Base-by-base conservation (phyloP, 1,140 invertebrate species). In the Homalodisca vitripennis region DNA sequence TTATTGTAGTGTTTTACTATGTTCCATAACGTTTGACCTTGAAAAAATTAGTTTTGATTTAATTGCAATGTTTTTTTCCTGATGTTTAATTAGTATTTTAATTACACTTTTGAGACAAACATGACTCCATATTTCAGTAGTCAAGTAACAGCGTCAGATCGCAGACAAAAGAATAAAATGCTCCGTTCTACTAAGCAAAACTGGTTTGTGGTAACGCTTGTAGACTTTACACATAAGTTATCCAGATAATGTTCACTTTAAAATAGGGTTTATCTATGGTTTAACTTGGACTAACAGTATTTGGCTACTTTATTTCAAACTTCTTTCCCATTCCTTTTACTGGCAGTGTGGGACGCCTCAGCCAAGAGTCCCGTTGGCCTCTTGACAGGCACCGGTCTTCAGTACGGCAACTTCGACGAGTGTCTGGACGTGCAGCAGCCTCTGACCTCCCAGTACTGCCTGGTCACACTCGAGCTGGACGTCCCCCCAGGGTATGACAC, bases 391-490 rank as follows among this genome's bases (percentile, higher is more conserved):
- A 75, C 74, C 0, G 72, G 69, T 10, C 76, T 72, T 30, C 77
- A 79, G 30, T 68, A 79, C 34, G 80, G 80, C 3, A 78, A 80
- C 73, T 81, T 77, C 67, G 80, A 81, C 73, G 77, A 81, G 64
- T 81, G 80, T 63, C 26, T 80, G 12, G 70, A 70, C 57, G 74
- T 83, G 30, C 72, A 78, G 31, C 79, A 76, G 10, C 78, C 76
- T 1, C 79, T 85, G 34, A 75, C 76, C 34, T 81, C 82, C 0
- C 82, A 85, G 75, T 86, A 86, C 74, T 87, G 85, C 74, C 73
- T 86, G 17, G 82, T 81, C 1, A 79, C 82, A 12, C 46, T 77
- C n/a, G 60, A 48, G 31, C 29, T 75, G 17, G 47, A 71, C 26
- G 70, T 80, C 73, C 76, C 72, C 47, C 26, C 72, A 30, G 75